Evolutionary conservation across 2,888 invertebrate genomes (phyloP), one percentile per base, ranked within the genome.

Genomic region (Rapana venosa): DNA sequence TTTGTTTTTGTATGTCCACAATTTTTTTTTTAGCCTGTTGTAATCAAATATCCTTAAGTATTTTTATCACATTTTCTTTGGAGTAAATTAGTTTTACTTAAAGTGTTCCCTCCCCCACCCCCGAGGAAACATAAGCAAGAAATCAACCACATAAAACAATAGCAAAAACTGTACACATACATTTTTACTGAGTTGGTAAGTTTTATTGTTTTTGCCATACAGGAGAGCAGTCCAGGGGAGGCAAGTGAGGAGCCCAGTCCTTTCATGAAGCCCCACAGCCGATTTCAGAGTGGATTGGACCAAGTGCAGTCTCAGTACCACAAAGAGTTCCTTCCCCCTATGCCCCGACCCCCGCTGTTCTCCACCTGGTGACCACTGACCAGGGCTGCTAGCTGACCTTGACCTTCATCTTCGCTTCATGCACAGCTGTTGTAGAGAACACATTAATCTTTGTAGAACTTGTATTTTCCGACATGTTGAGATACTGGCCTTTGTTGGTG

Each of bases 261-360:
- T 11, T 96, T 96, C 92, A 95, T 95, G 94, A 94, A 93, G 66
- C 95, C 96, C 1, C 94, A 93, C 87, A 91, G 90, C 36, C 92
- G 94, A 35, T 95, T 95, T 92, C 92, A 93, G 58, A 91, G 92
- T 1, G 96, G 95, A 8, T 86, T 96, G 81, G 91, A 94, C 32
- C 96, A 96, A 91, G 90, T 96, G n/a, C 92, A 93, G 83, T 95
- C 95, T 22, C 95, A 95, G 89, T 95, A 96, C 92, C 93, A 95
- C 91, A 85, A 88, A 17, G 94, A 94, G 91, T 95, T 94, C 92
- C 92, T 94, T 47, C 95, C 96, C 11, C 95, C 96, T 1, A 95
- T 96, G 95, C 95, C 95, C 86, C 93, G 94, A 47, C 95, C 95
- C 81, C 95, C 95, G 22, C 32, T 86, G 26, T 88, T 86, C 47